phyloP scores from a whole-genome alignment of 92 coral and sea anemone species.

The Zoanthus sociatus region DNA sequence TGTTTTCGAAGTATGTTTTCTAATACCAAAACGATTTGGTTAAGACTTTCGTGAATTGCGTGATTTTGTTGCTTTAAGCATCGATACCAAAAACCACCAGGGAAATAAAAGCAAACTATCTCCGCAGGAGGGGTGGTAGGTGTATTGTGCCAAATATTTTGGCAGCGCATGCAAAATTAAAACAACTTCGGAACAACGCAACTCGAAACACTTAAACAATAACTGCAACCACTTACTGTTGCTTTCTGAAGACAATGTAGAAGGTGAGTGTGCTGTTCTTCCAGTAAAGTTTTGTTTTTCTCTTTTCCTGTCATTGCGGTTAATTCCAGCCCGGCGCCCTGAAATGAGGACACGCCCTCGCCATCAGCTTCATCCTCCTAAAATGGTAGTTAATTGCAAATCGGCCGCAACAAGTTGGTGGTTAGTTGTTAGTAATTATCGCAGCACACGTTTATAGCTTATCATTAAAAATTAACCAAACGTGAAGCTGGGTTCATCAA shows the following conservation, averaged over 20 bases:
- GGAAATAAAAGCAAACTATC: background rate
- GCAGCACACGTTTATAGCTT: background rate
- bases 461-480: background rate
- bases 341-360: slow-evolving; percentile 17
- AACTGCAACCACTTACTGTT: slow-evolving; percentile 71
- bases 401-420: slow-evolving; percentile 11
- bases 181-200: background rate
- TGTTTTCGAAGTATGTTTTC: too few species aligned
- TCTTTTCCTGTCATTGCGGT: slow-evolving; percentile 86
- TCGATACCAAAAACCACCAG: background rate
- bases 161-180: background rate
- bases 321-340: slow-evolving; percentile 98
- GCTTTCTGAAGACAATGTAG: slow-evolving; percentile 97
- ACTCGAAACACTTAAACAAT: background rate
- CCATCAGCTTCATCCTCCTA: slow-evolving; percentile 16
- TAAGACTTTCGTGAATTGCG: too few species aligned
- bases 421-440: slow-evolving; percentile 11
- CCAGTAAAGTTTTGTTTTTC: slow-evolving; percentile 82
- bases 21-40: too few species aligned
- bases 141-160: background rate
- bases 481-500: background rate
- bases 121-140: background rate
- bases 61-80: background rate
- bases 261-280: slow-evolving; percentile 93
- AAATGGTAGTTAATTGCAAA: slow-evolving; percentile 16